Evolutionary conservation across 2,797 vertebrate species (phyloP).

Genomic region (Cyclopterus lumpus): DNA sequence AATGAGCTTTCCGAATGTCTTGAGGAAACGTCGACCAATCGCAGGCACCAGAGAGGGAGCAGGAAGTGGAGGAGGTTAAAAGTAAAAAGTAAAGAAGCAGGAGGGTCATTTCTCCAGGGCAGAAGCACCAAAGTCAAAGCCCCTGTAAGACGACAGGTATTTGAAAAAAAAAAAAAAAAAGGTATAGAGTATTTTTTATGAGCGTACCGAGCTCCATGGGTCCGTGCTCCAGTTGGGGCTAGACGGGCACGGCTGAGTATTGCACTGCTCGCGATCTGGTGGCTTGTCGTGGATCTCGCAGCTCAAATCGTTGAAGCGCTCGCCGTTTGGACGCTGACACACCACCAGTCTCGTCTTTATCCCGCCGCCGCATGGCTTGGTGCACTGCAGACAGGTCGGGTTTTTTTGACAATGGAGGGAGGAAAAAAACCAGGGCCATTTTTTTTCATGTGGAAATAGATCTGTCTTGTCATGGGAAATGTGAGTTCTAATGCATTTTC

Average conservation of each 20-base stretch:
- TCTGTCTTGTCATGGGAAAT: neutral
- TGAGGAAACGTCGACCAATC: conserved; percentile 56
- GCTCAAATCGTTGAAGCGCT: conserved; percentile 96
- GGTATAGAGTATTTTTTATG: conserved; percentile 82
- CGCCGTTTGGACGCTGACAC: conserved; percentile 94
- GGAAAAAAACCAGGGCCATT: neutral
- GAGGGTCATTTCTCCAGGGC: conserved; percentile 54
- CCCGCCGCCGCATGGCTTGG: conserved; percentile 92
- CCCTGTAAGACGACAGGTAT: conserved; percentile 46
- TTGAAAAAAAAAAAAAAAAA: conserved; percentile 55
- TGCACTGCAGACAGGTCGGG: conserved; percentile 83
- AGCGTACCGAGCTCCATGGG: conserved; percentile 98
- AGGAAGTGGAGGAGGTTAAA: conserved; percentile 61
- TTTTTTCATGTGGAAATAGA: conserved; percentile 5
- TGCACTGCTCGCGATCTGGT: conserved; percentile 97
- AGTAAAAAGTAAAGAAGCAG: conserved; percentile 46
- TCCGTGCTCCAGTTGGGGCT: conserved; percentile 93
- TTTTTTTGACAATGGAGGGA: neutral
- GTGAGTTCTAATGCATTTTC: conserved; percentile 8
- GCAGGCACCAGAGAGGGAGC: conserved; percentile 57
- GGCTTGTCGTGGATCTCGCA: conserved; percentile 99
- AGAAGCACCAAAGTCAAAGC: conserved; percentile 53
- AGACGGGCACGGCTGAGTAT: conserved; percentile 91
- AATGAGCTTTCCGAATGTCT: conserved; percentile 63
- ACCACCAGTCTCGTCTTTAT: conserved; percentile 93